A percentile compares a stretch with the other conserved stretches of the same genome.
These are phyloP conservation scores for Rhopalosiphum maidis DNA, from an alignment of 1,140 invertebrate genomes.

Conservation along the genomic window DNA sequence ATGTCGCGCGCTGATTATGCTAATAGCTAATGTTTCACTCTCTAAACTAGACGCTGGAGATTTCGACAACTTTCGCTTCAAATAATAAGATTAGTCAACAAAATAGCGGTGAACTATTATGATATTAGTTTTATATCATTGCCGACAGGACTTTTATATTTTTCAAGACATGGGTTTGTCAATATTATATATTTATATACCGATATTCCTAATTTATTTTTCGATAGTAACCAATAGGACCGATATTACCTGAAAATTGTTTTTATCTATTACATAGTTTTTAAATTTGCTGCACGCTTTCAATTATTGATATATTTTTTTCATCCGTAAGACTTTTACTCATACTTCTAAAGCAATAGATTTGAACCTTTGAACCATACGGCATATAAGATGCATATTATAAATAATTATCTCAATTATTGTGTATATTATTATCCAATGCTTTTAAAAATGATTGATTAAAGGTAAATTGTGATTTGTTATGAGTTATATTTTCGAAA, in stretches of 20 bases:
- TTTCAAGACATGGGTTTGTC: not conserved
- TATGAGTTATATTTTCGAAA: too few species aligned
- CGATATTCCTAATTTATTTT: not conserved
- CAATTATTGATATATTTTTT: not conserved
- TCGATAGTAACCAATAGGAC: too few species aligned
- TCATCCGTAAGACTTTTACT: not conserved
- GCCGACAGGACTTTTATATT: not conserved
- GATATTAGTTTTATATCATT: not conserved
- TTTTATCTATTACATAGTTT: not conserved
- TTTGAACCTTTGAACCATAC: not conserved
- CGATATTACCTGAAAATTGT: not conserved
- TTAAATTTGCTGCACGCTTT: not conserved
- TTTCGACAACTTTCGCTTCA: too few species aligned
- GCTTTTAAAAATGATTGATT: not conserved
- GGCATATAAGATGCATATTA: not conserved
- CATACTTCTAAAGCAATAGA: too few species aligned
- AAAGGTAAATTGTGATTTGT: too few species aligned
- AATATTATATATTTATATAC: not conserved
- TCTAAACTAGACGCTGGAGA: too few species aligned
- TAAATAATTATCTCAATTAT: not conserved
- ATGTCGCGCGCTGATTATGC: too few species aligned
- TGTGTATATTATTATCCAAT: not conserved
- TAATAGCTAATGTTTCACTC: too few species aligned
- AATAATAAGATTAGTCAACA: not conserved
- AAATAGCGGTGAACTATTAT: too few species aligned